Conservation (phyloP, 2,113 vertebrate species). For the Solea solea region DNA sequence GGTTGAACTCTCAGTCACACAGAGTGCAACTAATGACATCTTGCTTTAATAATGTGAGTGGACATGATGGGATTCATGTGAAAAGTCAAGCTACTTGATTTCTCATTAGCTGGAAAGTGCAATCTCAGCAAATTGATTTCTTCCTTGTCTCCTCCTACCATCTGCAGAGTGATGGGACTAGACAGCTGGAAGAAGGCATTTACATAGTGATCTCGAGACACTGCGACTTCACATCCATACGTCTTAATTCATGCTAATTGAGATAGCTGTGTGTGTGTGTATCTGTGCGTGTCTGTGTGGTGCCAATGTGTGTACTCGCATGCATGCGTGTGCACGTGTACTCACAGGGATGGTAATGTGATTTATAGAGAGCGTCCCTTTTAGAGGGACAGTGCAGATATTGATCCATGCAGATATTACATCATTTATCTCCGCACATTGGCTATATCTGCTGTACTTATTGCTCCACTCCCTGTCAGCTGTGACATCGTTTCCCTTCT, state of each 20-base stretch:
- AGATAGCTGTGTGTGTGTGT: slow-evolving; percentile 44
- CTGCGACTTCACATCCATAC: slow-evolving; percentile 48
- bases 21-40: slow-evolving; percentile 59
- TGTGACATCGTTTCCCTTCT: slow-evolving; percentile 40
- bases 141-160: slow-evolving; percentile 54
- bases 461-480: slow-evolving; percentile 65
- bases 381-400: slow-evolving; percentile 66
- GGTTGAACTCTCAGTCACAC: slow-evolving; percentile 32
- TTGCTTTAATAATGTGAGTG: slow-evolving; percentile 60
- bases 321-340: slow-evolving; percentile 1
- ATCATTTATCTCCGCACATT: slow-evolving; percentile 71
- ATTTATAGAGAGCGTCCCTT: slow-evolving; percentile 63
- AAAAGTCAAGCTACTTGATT: slow-evolving; percentile 75
- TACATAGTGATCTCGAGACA: slow-evolving; percentile 57
- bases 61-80: slow-evolving; percentile 71
- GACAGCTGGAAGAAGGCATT: slow-evolving; percentile 71
- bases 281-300: slow-evolving; percentile 17
- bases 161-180: slow-evolving; percentile 64
- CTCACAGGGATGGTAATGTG: slow-evolving; percentile 24
- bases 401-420: slow-evolving; percentile 77
- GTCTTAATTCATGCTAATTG: slow-evolving; percentile 69
- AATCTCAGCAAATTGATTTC: slow-evolving; percentile 69
- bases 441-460: slow-evolving; percentile 64
- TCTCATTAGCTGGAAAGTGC: slow-evolving; percentile 72
- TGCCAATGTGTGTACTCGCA: slow-evolving; percentile 14